Evolutionary conservation across 2,113 vertebrate genomes (phyloP).

Genomic region (Sterna hirundo): DNA sequence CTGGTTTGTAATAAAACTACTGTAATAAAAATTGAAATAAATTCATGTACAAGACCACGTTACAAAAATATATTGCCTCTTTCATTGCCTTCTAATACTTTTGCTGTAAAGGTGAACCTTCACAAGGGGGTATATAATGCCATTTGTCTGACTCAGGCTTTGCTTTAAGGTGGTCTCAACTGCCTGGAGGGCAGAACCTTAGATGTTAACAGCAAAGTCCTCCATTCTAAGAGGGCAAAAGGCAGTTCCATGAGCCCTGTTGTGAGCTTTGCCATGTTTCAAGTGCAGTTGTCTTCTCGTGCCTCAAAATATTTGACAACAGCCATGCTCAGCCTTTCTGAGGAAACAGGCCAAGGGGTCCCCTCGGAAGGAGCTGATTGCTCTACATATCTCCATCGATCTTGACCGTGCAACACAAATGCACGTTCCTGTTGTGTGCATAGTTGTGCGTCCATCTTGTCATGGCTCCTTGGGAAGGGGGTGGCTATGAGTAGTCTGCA

Average conservation of each 20-base stretch:
- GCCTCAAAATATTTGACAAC: neutral
- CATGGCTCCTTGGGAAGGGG: neutral
- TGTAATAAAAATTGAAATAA: neutral
- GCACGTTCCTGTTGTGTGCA: accelerated
- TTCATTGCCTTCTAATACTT: neutral
- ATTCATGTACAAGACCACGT: neutral
- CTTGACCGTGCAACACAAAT: neutral
- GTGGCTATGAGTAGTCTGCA: neutral
- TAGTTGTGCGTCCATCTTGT: neutral
- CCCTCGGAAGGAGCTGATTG: neutral
- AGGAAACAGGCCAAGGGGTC: neutral
- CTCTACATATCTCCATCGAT: accelerated
- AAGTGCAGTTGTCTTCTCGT: neutral
- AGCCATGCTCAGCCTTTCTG: neutral
- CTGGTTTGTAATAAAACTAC: neutral
- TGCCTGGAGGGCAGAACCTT: neutral
- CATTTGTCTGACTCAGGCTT: neutral
- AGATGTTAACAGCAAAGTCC: neutral
- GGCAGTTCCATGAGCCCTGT: neutral
- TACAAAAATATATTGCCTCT: neutral
- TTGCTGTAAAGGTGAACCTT: neutral
- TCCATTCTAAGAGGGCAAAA: neutral
- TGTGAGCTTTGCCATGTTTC: neutral
- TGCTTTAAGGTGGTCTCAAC: neutral
- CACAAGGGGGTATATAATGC: neutral